Evolutionary conservation across 2,888 invertebrate genomes (phyloP), one percentile per base, ranked within the genome.

Genomic region (Agrotis puta): DNA sequence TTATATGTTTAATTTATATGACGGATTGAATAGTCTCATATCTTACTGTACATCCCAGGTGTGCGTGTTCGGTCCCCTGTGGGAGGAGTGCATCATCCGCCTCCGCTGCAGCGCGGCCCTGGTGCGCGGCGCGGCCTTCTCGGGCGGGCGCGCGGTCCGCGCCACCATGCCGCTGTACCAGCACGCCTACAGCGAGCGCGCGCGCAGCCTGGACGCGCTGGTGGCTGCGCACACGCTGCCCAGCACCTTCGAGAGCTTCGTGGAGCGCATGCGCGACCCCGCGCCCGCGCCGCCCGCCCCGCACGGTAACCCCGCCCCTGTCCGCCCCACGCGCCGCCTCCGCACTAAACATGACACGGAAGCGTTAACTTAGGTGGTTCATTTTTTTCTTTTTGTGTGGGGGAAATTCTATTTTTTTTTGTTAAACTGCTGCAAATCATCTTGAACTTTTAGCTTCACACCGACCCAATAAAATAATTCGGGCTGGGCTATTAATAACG

Each of bases 61-160:
- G 83, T 98, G 98, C n/a, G 98, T 98, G 93, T 99, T 99, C 96
- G 99, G 99, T 0, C 99, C 99, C 4, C 94, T 99, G 78, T 99
- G 98, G 94, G 98, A 99, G 92, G 99, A 99, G 93, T 98, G 98
- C 84, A 92, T 97, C 33, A 92, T 97, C 24, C 96, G 96, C 82
- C 95, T 96, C 81, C 87, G 93, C 18, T 95, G 96, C 86, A 88
- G 99, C 83, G 98, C 99, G 39, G 98, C 98, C 59, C 96, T 99
- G 69, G 98, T 99, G 62, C 94, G 94, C 59, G 98, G 98, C 64
- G 99, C 99, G 43, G 99, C 99, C 64, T 97, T 99, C 78, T 98
- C 98, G 90, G 99, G 99, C 66, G 99, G 99, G 85, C 97, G 99
- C 77, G 98, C 98, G 1, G 99, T 99, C 91, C 97, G 99, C 82